Percentiles rank a stretch among this genome's conserved stretches.
Evolutionary conservation across 2,888 invertebrate genomes (phyloP).

Genomic region (Mesochorus sp.): DNA sequence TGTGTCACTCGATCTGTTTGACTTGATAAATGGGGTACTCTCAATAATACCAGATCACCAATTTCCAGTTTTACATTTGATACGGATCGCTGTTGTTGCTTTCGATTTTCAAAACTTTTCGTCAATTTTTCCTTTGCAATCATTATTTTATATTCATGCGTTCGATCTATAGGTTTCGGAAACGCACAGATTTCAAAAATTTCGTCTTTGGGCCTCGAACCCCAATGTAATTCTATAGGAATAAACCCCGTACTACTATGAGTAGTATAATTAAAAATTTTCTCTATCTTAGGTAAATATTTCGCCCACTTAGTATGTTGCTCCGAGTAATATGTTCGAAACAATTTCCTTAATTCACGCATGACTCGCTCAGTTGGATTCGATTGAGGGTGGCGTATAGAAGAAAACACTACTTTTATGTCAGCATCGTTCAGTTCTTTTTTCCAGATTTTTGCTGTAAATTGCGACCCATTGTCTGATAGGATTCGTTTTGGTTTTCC

Average conservation of each 20-base stretch:
- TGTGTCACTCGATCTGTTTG: conserved; percentile 10
- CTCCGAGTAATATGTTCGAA: conserved; percentile 28
- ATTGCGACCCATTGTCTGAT: conserved; percentile 16
- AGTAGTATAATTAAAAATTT: conserved; percentile 2
- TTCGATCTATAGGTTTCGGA: not conserved
- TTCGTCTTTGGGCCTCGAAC: not conserved
- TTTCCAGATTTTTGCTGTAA: conserved; percentile 16
- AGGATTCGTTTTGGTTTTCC: conserved; percentile 1
- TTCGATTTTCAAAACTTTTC: not conserved
- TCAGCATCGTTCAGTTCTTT: not conserved
- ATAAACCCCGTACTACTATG: conserved; percentile 7
- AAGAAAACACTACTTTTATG: conserved; percentile 34
- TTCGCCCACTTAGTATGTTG: conserved; percentile 17
- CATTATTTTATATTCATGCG: not conserved
- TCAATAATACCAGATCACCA: conserved; percentile 36
- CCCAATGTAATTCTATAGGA: conserved; percentile 1
- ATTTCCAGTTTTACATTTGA: no score
- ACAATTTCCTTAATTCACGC: no score
- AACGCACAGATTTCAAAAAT: not conserved
- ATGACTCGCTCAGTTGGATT: conserved; percentile 49
- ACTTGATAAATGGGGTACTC: conserved; percentile 34
- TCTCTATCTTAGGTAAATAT: not conserved
- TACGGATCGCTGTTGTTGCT: not conserved
- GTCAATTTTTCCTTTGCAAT: not conserved
- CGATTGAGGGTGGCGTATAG: conserved; percentile 18